phyloP scores from a whole-genome alignment of 2,113 vertebrate species.

The Eubucco bourcierii region DNA sequence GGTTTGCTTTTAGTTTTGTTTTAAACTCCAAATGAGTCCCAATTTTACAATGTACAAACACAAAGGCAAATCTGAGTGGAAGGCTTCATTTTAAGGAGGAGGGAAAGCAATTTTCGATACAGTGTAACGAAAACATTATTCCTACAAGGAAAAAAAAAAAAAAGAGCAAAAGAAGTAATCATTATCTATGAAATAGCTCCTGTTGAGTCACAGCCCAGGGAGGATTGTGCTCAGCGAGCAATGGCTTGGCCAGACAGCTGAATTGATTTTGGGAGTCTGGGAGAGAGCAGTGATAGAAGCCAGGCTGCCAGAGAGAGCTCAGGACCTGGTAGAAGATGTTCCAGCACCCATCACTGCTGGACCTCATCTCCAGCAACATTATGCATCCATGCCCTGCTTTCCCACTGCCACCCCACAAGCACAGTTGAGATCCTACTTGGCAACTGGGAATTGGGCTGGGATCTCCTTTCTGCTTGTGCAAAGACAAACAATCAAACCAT shows the following conservation, averaged over 20 bases:
- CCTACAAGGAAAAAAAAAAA: slow-evolving; percentile 3
- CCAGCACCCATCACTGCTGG: not conserved
- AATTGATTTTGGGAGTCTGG: not conserved
- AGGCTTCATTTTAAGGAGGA: slow-evolving; percentile 43
- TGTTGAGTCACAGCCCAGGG: slow-evolving; percentile 30
- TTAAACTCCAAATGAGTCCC: slow-evolving; percentile 27
- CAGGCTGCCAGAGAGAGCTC: not conserved
- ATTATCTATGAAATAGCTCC: slow-evolving; percentile 35
- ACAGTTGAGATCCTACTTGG: not conserved
- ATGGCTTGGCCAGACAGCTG: not conserved
- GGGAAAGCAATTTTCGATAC: slow-evolving; percentile 36
- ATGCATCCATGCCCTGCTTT: not conserved
- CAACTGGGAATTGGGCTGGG: not conserved
- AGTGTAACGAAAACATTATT: slow-evolving; percentile 30
- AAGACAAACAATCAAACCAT: not conserved
- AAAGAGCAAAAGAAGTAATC: not conserved
- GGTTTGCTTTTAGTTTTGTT: not conserved
- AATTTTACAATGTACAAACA: slow-evolving; percentile 26
- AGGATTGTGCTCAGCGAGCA: rapidly evolving
- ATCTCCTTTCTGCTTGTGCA: rapidly evolving
- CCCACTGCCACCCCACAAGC: not conserved
- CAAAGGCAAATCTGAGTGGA: slow-evolving; percentile 31
- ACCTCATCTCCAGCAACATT: not conserved
- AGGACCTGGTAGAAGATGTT: not conserved
- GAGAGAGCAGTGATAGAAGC: not conserved